A percentile compares a stretch with the other conserved stretches of the same genome.
phyloP scores from a whole-genome alignment of 2,888 invertebrate species.

The Trissolcus brochymenae region DNA sequence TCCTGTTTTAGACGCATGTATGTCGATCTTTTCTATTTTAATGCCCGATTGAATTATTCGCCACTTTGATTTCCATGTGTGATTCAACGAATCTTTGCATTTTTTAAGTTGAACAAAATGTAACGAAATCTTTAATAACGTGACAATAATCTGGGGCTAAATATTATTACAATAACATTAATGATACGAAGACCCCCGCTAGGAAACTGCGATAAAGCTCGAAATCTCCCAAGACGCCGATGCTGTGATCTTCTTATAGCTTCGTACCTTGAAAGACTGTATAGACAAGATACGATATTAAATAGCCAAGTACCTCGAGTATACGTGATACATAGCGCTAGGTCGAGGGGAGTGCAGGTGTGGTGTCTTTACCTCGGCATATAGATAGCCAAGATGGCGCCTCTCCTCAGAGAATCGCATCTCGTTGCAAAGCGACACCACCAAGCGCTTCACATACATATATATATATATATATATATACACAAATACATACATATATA shows the following conservation, averaged over 20 bases:
- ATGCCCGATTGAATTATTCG: slow-evolving; percentile 28
- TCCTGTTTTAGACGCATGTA: slow-evolving; percentile 46
- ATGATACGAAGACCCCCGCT: slow-evolving; percentile 55
- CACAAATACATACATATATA: slow-evolving; percentile 59
- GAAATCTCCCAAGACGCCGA: slow-evolving; percentile 57
- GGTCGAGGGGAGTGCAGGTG: slow-evolving; percentile 56
- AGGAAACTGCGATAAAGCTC: slow-evolving; percentile 64
- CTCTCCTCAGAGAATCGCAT: slow-evolving; percentile 58
- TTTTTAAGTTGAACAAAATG: not conserved
- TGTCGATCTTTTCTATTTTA: slow-evolving; percentile 51
- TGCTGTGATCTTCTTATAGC: slow-evolving; percentile 56
- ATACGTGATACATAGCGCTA: slow-evolving; percentile 58
- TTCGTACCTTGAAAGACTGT: slow-evolving; percentile 52
- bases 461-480: too few species aligned
- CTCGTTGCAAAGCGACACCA: slow-evolving; percentile 53
- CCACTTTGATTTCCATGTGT: not conserved
- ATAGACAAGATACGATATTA: slow-evolving; percentile 62
- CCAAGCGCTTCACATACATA: slow-evolving; percentile 57
- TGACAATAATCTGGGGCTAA: slow-evolving; percentile 26
- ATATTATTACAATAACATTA: slow-evolving; percentile 49
- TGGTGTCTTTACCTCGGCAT: slow-evolving; percentile 56
- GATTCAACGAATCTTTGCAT: slow-evolving; percentile 1
- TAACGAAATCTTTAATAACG: not conserved
- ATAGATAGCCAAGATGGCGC: slow-evolving; percentile 59
- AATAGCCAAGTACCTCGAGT: slow-evolving; percentile 60